Evolutionary conservation across 2,113 vertebrate species (phyloP).

Genomic region (Colius striatus): DNA sequence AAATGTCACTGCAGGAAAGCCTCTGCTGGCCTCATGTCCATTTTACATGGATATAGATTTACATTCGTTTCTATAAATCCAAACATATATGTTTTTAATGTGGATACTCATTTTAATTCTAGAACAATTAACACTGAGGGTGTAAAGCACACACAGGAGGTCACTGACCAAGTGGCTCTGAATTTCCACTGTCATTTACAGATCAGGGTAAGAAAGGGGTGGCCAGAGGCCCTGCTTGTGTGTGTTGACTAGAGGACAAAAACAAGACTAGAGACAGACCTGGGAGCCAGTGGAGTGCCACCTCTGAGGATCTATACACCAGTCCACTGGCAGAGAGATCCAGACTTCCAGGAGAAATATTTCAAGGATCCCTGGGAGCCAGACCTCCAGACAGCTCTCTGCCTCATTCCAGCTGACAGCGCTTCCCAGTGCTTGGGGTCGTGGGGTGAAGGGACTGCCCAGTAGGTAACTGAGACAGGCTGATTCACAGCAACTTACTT

Average conservation of each 20-base stretch:
- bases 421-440: neutral
- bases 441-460: neutral
- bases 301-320: too few species aligned
- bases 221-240: neutral
- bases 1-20: neutral
- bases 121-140: neutral
- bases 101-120: neutral
- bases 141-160: neutral
- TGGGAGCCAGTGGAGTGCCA: neutral
- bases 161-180: neutral
- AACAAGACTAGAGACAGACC: neutral
- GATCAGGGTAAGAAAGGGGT: neutral
- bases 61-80: too few species aligned
- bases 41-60: neutral
- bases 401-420: neutral
- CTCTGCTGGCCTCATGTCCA: neutral
- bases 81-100: too few species aligned
- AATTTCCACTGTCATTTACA: neutral
- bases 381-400: neutral
- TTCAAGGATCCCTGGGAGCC: neutral
- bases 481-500: constrained; percentile 79
- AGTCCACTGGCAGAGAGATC: neutral
- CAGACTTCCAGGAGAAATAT: neutral
- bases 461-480: neutral
- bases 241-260: neutral